These are phyloP conservation scores for Laothoe populi DNA, from an alignment of 2,888 invertebrate genomes.

Conservation along the genomic window DNA sequence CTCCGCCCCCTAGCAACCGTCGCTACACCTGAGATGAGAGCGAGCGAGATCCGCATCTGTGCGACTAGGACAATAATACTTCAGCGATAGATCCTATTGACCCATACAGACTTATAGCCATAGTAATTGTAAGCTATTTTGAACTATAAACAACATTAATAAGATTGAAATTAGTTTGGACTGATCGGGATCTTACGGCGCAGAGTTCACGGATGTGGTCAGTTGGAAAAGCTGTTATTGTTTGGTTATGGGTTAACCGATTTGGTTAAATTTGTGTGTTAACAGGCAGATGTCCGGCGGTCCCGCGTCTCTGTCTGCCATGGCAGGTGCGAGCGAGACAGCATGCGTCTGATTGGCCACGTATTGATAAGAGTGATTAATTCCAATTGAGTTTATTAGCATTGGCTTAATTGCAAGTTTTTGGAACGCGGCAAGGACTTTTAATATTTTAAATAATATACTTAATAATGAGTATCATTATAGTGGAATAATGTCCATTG, in stretches of 20 bases:
- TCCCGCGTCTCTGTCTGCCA: slow-evolving; percentile 57
- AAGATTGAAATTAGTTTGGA: slow-evolving; percentile 40
- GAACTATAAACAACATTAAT: accelerated
- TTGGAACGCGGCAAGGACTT: slow-evolving; percentile 37
- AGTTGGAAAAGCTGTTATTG: slow-evolving; percentile 83
- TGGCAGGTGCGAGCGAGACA: slow-evolving; percentile 45
- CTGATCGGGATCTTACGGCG: slow-evolving; percentile 34
- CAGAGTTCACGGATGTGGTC: slow-evolving; percentile 58
- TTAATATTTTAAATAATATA: background rate
- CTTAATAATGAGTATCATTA: too few relatives aligned
- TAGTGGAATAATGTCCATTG: background rate
- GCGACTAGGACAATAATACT: slow-evolving; percentile 68
- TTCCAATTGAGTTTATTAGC: slow-evolving; percentile 62
- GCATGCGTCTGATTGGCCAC: slow-evolving; percentile 62
- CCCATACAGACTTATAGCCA: slow-evolving; percentile 41
- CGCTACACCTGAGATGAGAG: slow-evolving; percentile 81
- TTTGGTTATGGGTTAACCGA: slow-evolving; percentile 84
- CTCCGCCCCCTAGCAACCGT: slow-evolving; percentile 83
- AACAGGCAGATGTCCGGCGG: slow-evolving; percentile 76
- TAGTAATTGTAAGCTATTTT: slow-evolving; percentile 32
- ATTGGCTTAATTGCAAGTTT: slow-evolving; percentile 56
- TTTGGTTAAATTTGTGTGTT: slow-evolving; percentile 83
- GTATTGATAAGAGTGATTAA: slow-evolving; percentile 74
- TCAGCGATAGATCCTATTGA: slow-evolving; percentile 48
- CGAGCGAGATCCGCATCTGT: slow-evolving; percentile 61